Percentiles rank a stretch among this genome's conserved stretches.
phyloP scores from a whole-genome alignment of 2,888 invertebrate genomes.

The Mythimna albipuncta region DNA sequence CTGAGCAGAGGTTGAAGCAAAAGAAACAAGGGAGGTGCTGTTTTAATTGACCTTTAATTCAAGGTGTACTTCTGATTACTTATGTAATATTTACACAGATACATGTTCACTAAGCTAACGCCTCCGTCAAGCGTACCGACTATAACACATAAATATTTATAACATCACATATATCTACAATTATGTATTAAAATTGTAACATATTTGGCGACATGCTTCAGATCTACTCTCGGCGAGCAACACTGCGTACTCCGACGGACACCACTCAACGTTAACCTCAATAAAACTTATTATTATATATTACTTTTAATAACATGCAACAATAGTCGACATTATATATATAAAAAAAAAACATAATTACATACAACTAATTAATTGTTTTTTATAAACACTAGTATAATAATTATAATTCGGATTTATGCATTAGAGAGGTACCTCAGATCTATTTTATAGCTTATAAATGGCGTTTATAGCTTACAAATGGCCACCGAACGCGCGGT shows the following conservation, averaged over 20 bases:
- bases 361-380: conserved; percentile 46
- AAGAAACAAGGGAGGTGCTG: conserved; percentile 42
- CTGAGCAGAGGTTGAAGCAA: not conserved
- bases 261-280: conserved; percentile 28
- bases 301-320: conserved; percentile 65
- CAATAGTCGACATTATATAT: conserved; percentile 51
- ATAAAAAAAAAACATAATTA: conserved; percentile 52
- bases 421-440: conserved; percentile 66
- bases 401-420: conserved; percentile 65
- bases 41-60: conserved; percentile 74
- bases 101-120: conserved; percentile 64
- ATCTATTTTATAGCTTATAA: conserved; percentile 56
- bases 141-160: conserved; percentile 69
- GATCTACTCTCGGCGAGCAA: conserved; percentile 18
- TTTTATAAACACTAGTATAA: conserved; percentile 47
- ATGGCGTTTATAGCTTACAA: conserved; percentile 33
- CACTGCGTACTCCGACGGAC: conserved; percentile 36
- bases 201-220: conserved; percentile 45
- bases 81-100: conserved; percentile 81
- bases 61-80: conserved; percentile 76
- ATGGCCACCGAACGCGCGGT: not conserved
- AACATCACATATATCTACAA: conserved; percentile 67
- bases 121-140: conserved; percentile 53
- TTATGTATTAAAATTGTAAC: conserved; percentile 47
- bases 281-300: conserved; percentile 60